Evolutionary conservation across 2,888 invertebrate species (phyloP).

Genomic region (Myathropa florea): DNA sequence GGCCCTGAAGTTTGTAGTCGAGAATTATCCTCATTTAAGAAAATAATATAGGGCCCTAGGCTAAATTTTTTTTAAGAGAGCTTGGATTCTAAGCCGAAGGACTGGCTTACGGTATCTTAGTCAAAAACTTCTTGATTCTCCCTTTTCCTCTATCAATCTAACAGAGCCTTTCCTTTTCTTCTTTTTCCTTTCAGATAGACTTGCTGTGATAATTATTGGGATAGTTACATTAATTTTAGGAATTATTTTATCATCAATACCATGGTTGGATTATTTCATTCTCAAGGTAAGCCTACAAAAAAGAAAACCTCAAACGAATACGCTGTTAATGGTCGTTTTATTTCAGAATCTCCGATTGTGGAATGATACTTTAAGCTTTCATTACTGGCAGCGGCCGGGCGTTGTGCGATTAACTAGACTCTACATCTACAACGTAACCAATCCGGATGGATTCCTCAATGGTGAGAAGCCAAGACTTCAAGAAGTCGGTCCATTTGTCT

Average conservation of each 20-base stretch:
- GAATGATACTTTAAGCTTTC: constrained; percentile 92
- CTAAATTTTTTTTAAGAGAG: too few species aligned
- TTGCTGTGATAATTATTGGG: constrained; percentile 90
- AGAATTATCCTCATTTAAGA: too few species aligned
- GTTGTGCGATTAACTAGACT: constrained; percentile 91
- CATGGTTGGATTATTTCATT: constrained; percentile 93
- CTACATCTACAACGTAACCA: constrained; percentile 94
- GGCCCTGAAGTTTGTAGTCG: too few species aligned
- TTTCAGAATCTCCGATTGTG: constrained; percentile 89
- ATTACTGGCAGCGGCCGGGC: constrained; percentile 94
- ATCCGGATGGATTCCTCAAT: constrained; percentile 89
- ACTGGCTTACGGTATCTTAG: too few species aligned
- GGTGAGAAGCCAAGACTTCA: constrained; percentile 91
- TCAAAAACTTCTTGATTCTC: too few species aligned
- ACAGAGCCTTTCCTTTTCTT: constrained; percentile 13
- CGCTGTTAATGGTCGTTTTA: not conserved
- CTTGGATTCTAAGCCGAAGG: too few species aligned
- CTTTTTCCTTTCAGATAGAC: constrained; percentile 86
- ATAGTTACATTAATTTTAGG: constrained; percentile 90
- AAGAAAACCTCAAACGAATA: not conserved
- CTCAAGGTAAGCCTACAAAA: constrained; percentile 85
- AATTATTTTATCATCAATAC: constrained; percentile 90
- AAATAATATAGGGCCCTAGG: too few species aligned
- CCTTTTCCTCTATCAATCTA: too few species aligned
- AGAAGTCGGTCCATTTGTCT: constrained; percentile 93